Base-by-base conservation (phyloP, 2,888 invertebrate genomes). In the Xestia rhomboidea region DNA sequence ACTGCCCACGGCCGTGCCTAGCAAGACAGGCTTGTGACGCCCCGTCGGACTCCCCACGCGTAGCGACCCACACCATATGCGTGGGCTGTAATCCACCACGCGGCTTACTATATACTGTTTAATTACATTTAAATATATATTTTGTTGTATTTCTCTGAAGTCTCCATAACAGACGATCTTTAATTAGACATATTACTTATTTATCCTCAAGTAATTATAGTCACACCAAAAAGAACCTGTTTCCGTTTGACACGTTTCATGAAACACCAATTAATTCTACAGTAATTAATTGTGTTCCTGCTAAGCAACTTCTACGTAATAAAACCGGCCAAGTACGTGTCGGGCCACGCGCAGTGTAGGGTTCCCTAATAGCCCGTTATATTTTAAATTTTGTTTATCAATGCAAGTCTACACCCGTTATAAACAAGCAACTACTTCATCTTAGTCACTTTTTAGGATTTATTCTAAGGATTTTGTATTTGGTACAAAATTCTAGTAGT, bases 231-330 rank as follows among this genome's bases (percentile, higher is more conserved):
- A 21, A 18, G 21, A 18, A 51, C 24, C 51, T 30, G 24, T n/a
- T 72, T 70, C 24, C 18, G 27, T 4, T 71, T 34, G 6, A 57
- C 44, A 46, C 21, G 44, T 34, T 62, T 21, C 38, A 49, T 18
- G n/a, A 5, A 46, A 34, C 34, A 38, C 0, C 24, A 62, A 75
- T 62, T 34, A 63, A 21, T 74, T 74, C 41, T 74, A 10, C 41
- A 62, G 24, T 2, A n/a, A 18, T 27, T 63, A 63, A 75, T 73
- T 73, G 18, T 27, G 38, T 73, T 73, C 18, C 49, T 24, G 38
- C 13, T 49, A 38, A 60, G 73, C 49, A 11, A 73, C 24, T 49
- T 30, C 41, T 24, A 27, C 21, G 49, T 21, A 30, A 63, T n/a
- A 63, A 41, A n/a, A n/a, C n/a, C n/a, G n/a, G n/a, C n/a, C n/a